Percentiles rank a stretch among this genome's conserved stretches.
Conservation (phyloP, 23 tunicate species). For the Clavelina lepadiformis region DNA sequence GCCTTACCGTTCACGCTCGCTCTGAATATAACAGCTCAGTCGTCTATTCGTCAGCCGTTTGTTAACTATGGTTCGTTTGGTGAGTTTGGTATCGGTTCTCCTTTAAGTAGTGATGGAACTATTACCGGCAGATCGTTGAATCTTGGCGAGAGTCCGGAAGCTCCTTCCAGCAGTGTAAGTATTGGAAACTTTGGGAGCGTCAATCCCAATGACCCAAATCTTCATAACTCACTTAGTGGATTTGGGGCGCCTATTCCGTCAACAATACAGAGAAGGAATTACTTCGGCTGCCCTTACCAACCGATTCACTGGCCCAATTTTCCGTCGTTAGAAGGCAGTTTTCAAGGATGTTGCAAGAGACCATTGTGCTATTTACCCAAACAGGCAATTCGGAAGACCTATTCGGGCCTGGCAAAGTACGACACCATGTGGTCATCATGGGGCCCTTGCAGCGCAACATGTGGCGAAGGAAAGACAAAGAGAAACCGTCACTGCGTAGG, state of each 20-base stretch:
- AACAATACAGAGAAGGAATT: too few species aligned
- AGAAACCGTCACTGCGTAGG: conserved; percentile 2
- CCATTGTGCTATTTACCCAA: conserved; percentile 19
- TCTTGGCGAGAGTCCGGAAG: too few species aligned
- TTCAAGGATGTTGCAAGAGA: conserved; percentile 33
- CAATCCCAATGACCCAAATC: too few species aligned
- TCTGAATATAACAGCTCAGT: conserved; percentile 1
- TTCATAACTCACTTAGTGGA: too few species aligned
- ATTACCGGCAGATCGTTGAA: too few species aligned
- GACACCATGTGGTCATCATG: conserved; percentile 9
- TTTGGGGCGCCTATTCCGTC: too few species aligned
- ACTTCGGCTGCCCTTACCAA: conserved; percentile 26
- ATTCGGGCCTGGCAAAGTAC: conserved; percentile 25
- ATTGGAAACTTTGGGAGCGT: too few species aligned
- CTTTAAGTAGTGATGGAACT: too few species aligned
- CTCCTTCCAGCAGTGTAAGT: too few species aligned
- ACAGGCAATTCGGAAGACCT: background rate
- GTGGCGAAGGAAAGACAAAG: conserved; percentile 10
- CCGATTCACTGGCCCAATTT: conserved; percentile 4
- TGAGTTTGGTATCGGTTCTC: conserved; percentile 8
- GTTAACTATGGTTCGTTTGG: conserved; percentile 6
- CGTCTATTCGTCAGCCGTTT: background rate
- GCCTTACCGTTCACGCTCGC: conserved; percentile 8
- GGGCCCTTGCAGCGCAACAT: conserved; percentile 16
- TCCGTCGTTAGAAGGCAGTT: conserved; percentile 27